Conservation (phyloP, 2,888 invertebrate species). For the Carcina quercana region DNA sequence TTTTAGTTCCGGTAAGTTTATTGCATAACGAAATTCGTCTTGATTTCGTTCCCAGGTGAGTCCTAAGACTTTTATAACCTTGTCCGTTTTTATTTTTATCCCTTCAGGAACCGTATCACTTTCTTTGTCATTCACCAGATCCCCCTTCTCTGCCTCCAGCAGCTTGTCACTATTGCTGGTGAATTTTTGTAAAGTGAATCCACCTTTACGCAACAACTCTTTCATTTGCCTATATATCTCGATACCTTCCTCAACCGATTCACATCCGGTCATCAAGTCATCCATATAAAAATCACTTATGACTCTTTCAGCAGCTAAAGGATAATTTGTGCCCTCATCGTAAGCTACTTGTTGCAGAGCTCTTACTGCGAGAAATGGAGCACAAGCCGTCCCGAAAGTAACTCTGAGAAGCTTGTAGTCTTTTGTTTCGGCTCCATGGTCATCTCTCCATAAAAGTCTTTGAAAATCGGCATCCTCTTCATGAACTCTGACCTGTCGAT, state of each 20-base stretch:
- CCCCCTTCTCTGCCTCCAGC: too few species aligned
- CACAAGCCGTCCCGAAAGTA: slow-evolving; percentile 10
- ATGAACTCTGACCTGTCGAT: slow-evolving; percentile 15
- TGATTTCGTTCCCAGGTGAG: slow-evolving; percentile 20
- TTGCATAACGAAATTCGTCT: slow-evolving; percentile 4
- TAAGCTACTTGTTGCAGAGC: slow-evolving; percentile 14
- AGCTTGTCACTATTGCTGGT: not conserved
- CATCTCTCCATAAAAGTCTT: slow-evolving; percentile 3
- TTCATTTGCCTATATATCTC: not conserved
- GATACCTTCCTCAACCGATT: not conserved
- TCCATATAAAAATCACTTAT: slow-evolving; percentile 17
- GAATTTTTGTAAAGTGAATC: slow-evolving; percentile 11
- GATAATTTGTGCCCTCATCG: slow-evolving; percentile 9
- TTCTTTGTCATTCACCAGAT: not conserved
- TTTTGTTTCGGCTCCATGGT: not conserved
- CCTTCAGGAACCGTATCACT: slow-evolving; percentile 3
- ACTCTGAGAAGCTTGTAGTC: not conserved
- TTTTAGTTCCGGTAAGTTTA: slow-evolving; percentile 1
- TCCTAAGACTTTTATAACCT: slow-evolving; percentile 18
- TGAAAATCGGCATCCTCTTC: slow-evolving; percentile 12
- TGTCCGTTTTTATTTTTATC: slow-evolving; percentile 14
- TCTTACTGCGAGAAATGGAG: slow-evolving; percentile 17
- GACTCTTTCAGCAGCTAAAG: slow-evolving; percentile 7
- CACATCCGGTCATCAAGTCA: slow-evolving; percentile 17
- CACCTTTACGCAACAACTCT: not conserved